Evolutionary conservation across 1,140 invertebrate species (phyloP).

Genomic region (Brachystomella parvula): DNA sequence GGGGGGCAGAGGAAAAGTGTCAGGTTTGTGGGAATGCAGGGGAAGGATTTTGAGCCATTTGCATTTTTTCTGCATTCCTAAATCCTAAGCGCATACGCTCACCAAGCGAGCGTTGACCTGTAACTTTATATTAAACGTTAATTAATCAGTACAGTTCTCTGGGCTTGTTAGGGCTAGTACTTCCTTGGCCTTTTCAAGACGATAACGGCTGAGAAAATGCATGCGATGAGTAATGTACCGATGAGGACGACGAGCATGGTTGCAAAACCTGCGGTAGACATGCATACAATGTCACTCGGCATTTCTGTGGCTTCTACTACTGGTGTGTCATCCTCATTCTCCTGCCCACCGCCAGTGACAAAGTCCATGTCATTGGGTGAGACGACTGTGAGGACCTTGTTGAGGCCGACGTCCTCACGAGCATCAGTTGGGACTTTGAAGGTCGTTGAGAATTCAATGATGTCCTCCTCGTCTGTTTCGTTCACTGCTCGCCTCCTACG

Average conservation of each 20-base stretch:
- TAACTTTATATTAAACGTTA: not conserved
- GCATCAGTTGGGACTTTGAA: slow-evolving; percentile 52
- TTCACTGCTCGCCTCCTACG: slow-evolving; percentile 46
- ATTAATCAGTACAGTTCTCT: slow-evolving; percentile 12
- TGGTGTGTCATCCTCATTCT: slow-evolving; percentile 20
- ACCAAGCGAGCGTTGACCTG: not conserved
- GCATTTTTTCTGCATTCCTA: no score
- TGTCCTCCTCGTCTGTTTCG: slow-evolving; percentile 49
- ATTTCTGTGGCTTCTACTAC: slow-evolving; percentile 26
- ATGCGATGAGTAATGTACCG: slow-evolving; percentile 33
- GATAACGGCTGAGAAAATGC: slow-evolving; percentile 32
- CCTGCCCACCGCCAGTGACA: slow-evolving; percentile 7
- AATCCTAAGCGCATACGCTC: not conserved
- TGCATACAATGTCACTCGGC: slow-evolving; percentile 34
- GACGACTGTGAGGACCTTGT: slow-evolving; percentile 54
- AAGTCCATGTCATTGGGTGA: slow-evolving; percentile 33
- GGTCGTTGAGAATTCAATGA: slow-evolving; percentile 44
- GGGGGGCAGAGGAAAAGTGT: no score
- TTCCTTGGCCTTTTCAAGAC: slow-evolving; percentile 35
- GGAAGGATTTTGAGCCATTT: no score
- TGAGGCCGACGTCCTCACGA: slow-evolving; percentile 70
- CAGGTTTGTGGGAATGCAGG: no score
- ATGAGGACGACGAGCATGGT: slow-evolving; percentile 35
- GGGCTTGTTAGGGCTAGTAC: slow-evolving; percentile 11
- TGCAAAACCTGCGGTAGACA: slow-evolving; percentile 36